These are phyloP conservation scores for Rhabdornis inornatus DNA, from an alignment of 2,113 vertebrate genomes.

Conservation along the genomic window DNA sequence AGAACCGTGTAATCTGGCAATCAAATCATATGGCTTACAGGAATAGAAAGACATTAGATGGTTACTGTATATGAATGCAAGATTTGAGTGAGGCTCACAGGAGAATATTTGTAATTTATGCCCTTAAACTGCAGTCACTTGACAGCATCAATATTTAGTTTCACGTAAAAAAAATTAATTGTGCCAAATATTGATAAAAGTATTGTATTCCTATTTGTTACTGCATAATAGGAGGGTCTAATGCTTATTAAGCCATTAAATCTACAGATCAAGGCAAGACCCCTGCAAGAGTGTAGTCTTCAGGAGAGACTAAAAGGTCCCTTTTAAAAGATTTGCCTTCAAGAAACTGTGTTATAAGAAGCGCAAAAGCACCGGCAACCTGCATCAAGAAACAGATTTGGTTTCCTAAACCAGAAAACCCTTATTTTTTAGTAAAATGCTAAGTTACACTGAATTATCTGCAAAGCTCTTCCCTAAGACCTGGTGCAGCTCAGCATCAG, in stretches of 20 bases:
- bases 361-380: not conserved
- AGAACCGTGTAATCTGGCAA: slow-evolving; percentile 51
- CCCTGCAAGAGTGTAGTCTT: not conserved
- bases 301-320: not conserved
- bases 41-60: slow-evolving; percentile 57
- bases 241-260: slow-evolving; percentile 53
- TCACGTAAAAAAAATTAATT: slow-evolving; percentile 34
- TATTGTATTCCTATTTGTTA: slow-evolving; percentile 61
- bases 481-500: not conserved
- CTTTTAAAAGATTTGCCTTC: slow-evolving; percentile 18
- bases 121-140: slow-evolving; percentile 2
- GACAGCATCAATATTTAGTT: slow-evolving; percentile 64
- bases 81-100: not conserved
- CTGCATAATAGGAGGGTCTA: not conserved
- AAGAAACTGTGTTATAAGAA: not conserved
- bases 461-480: not conserved
- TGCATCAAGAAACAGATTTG: not conserved
- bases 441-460: not conserved
- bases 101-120: slow-evolving; percentile 51
- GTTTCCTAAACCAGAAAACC: not conserved
- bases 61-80: slow-evolving; percentile 59
- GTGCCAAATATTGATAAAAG: slow-evolving; percentile 63
- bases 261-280: slow-evolving; percentile 27
- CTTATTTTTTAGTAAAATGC: not conserved
- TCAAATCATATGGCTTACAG: slow-evolving; percentile 55